Evolutionary conservation across 35 echinoderm and acorn worm genomes (phyloP).

Genomic region (Diadema setosum): DNA sequence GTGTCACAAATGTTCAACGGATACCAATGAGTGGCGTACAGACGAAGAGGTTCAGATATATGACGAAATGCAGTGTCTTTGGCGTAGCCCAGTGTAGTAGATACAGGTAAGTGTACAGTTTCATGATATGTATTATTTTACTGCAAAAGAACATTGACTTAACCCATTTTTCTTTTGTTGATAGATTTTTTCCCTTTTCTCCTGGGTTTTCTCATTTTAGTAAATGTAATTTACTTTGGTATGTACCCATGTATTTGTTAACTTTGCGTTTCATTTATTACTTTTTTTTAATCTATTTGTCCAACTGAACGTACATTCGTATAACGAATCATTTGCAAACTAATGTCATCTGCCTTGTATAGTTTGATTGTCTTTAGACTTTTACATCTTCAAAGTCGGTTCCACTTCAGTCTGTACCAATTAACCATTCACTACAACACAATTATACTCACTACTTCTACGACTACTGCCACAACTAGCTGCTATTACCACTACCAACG

Average conservation of each 20-base stretch:
- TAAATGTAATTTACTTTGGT: background rate
- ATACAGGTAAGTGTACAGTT: background rate
- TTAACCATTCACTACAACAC: no score
- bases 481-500: no score
- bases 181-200: background rate
- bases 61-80: background rate
- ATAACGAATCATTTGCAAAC: no score
- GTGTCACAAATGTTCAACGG: constrained; percentile 1
- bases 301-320: no score
- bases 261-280: background rate
- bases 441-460: no score
- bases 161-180: background rate
- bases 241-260: background rate
- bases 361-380: no score
- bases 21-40: constrained; percentile 19
- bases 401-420: no score
- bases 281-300: no score
- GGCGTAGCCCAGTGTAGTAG: background rate
- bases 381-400: no score
- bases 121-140: background rate
- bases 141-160: background rate
- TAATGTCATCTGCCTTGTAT: no score
- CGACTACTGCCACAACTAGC: no score
- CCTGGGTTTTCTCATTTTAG: background rate
- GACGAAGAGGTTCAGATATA: background rate